Evolutionary conservation across 1,140 invertebrate species (phyloP), one percentile per base, ranked within the genome.

Genomic region (Apis laboriosa): DNA sequence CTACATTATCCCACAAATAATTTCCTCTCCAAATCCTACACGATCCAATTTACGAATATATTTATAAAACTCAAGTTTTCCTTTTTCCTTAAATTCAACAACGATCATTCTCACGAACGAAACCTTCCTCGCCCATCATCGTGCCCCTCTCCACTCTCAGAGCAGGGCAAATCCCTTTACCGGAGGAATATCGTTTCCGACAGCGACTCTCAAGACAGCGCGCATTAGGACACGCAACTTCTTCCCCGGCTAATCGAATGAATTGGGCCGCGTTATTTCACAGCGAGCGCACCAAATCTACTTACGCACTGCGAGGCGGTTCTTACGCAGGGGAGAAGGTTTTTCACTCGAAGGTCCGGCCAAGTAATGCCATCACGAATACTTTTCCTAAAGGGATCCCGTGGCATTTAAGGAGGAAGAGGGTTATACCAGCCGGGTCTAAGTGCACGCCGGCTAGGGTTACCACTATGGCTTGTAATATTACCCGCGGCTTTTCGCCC

Each of bases 401-500:
- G 51, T 66, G 58, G 77, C 86, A 85, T 88, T 88, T 86, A 82
- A 89, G 83, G 61, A 84, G 84, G 80, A 24, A 60, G 51, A 61
- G 80, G 71, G 86, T 43, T 43, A 64, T 74, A 34, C 51, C 24
- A 73, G 64, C 49, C 24, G 86, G 73, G 63, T 86, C 87, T 90
- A 90, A 90, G 89, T 90, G 89, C 89, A 88, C 60, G 67, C 79
- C 76, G 82, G 85, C 79, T 90, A 90, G 84, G 87, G 85, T 90
- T 90, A 90, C 89, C 89, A 89, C 89, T 90, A 90, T 88, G 85
- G 88, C 70, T 73, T 90, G 89, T 90, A 90, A 90, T 88, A 89
- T 89, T 88, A 90, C 87, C 85, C 85, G 80, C 73, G 79, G 60
- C 78, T 82, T 76, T 63, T 78, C 76, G 73, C 55, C 68, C 61